These are phyloP conservation scores for Epicauta chinensis DNA, from an alignment of 1,140 invertebrate genomes.

Conservation along the genomic window DNA sequence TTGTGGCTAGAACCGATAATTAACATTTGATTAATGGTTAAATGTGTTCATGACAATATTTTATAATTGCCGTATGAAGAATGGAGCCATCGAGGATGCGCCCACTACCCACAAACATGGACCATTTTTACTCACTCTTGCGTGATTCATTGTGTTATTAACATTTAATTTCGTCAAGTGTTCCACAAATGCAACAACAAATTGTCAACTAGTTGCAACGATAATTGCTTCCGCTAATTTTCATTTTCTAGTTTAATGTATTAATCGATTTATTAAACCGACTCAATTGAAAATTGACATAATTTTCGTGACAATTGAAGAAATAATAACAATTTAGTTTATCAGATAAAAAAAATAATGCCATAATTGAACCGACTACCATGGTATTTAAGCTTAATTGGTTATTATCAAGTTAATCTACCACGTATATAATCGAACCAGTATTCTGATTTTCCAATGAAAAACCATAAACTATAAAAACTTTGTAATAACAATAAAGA, in stretches of 20 bases:
- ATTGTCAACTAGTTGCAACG: too few species aligned
- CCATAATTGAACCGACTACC: conserved; percentile 7
- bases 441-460: neutral
- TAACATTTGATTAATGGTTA: conserved; percentile 34
- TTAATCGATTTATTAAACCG: too few species aligned
- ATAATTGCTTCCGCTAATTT: too few species aligned
- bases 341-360: conserved; percentile 5
- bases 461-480: conserved; percentile 2
- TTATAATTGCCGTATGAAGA: conserved; percentile 18
- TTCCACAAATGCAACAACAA: conserved; percentile 1
- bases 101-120: neutral
- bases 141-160: conserved; percentile 17
- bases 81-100: conserved; percentile 3
- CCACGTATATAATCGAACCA: neutral
- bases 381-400: conserved; percentile 4
- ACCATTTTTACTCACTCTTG: conserved; percentile 10
- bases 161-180: conserved; percentile 9
- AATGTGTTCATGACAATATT: conserved; percentile 23
- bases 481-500: conserved; percentile 14
- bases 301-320: too few species aligned
- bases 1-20: conserved; percentile 24
- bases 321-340: neutral
- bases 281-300: too few species aligned
- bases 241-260: too few species aligned
- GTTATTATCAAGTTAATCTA: neutral